These are phyloP conservation scores for Heliconius himera DNA, from an alignment of 1,140 invertebrate genomes.

Conservation along the genomic window DNA sequence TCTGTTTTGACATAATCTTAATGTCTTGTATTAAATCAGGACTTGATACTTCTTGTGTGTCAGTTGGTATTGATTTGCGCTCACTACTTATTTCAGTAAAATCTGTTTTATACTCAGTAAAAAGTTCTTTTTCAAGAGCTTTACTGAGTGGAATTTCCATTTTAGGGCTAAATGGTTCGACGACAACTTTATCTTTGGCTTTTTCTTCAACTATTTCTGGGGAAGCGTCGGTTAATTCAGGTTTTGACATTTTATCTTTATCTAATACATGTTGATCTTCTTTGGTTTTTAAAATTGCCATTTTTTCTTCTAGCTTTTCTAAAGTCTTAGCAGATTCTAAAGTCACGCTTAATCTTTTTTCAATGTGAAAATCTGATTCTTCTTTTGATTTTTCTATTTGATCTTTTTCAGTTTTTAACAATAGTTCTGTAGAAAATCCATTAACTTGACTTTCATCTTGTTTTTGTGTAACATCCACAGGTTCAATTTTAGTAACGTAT, in stretches of 20 bases:
- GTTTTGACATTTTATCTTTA: background rate
- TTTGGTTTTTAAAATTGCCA: slow-evolving; percentile 63
- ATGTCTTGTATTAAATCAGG: slow-evolving; percentile 52
- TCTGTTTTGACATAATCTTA: slow-evolving; percentile 24
- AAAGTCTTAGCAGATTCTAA: slow-evolving; percentile 71
- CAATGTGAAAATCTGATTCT: slow-evolving; percentile 33
- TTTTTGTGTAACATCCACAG: slow-evolving; percentile 21
- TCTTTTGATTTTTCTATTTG: slow-evolving; percentile 22
- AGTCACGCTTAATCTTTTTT: slow-evolving; percentile 59
- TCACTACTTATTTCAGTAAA: background rate
- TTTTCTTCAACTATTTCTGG: slow-evolving; percentile 15
- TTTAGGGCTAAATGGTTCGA: slow-evolving; percentile 46
- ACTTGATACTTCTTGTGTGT: slow-evolving; percentile 39
- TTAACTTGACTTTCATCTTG: slow-evolving; percentile 21
- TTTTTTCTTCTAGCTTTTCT: slow-evolving; percentile 75
- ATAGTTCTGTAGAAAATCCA: slow-evolving; percentile 27
- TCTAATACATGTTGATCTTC: slow-evolving; percentile 38
- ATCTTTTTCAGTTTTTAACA: slow-evolving; percentile 25
- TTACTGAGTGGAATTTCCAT: slow-evolving; percentile 55
- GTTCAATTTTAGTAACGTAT: slow-evolving; percentile 20
- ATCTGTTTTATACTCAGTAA: slow-evolving; percentile 36
- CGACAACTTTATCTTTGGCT: slow-evolving; percentile 45
- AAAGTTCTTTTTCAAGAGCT: slow-evolving; percentile 63
- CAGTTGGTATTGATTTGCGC: background rate
- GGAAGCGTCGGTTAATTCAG: background rate